Percentiles rank a stretch among this genome's conserved stretches.
Conservation (phyloP, 23 tunicate species). For the Aplidium turbinatum region DNA sequence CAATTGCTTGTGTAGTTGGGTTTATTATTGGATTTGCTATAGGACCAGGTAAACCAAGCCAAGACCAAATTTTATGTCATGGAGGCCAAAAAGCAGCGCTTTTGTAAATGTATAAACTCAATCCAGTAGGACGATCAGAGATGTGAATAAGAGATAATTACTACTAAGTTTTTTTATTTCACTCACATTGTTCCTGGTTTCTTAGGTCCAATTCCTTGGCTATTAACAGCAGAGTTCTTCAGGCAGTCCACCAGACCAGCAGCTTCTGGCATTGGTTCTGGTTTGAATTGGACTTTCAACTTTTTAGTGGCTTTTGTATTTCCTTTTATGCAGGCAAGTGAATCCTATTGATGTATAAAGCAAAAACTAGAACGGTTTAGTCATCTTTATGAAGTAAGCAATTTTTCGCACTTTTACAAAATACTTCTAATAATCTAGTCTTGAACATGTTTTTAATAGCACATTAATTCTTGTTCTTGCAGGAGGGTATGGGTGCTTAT, state of each 20-base stretch:
- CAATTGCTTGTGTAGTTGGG: slow-evolving; percentile 80
- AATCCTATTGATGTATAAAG: background rate
- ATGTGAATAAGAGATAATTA: too few relatives aligned
- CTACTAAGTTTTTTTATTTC: too few relatives aligned
- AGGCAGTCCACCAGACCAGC: slow-evolving; percentile 82
- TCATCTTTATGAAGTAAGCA: background rate
- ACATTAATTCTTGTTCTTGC: slow-evolving; percentile 1
- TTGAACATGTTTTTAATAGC: too few relatives aligned
- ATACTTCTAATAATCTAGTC: too few relatives aligned
- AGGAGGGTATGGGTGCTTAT: slow-evolving; percentile 70
- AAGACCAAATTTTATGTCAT: too few relatives aligned
- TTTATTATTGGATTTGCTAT: slow-evolving; percentile 96
- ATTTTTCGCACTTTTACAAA: background rate
- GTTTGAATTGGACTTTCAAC: slow-evolving; percentile 79
- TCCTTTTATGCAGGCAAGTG: slow-evolving; percentile 80
- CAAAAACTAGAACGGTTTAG: background rate
- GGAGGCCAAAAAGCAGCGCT: too few relatives aligned
- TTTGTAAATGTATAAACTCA: too few relatives aligned
- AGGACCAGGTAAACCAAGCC: slow-evolving; percentile 88
- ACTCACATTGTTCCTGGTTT: background rate
- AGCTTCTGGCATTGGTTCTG: slow-evolving; percentile 71
- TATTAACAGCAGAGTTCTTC: slow-evolving; percentile 81
- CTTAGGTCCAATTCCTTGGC: slow-evolving; percentile 94
- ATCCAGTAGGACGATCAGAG: too few relatives aligned
- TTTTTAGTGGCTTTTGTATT: slow-evolving; percentile 69